A percentile compares a stretch with the other conserved stretches of the same genome.
Conservation (phyloP, 2,797 vertebrate genomes). For the Amazonetta brasiliensis region DNA sequence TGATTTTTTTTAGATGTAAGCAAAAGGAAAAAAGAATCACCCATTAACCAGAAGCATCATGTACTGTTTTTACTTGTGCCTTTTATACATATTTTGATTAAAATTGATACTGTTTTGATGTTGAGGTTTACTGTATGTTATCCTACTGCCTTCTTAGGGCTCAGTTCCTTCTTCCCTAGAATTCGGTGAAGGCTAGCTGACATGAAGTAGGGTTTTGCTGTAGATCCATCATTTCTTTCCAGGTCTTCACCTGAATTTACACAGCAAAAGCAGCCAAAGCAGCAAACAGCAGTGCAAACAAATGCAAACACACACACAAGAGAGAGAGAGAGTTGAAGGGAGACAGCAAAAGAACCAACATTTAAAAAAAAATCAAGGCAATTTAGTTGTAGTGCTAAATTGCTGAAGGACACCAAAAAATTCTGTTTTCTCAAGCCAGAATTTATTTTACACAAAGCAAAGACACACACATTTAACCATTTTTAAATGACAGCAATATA, state of each 20-base stretch:
- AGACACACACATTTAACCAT: background rate
- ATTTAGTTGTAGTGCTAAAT: background rate
- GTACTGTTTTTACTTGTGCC: conserved; percentile 62
- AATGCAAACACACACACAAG: background rate
- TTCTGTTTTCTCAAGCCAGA: background rate
- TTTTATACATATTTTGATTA: conserved; percentile 68
- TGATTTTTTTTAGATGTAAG: conserved; percentile 40
- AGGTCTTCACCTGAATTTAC: conserved; percentile 92
- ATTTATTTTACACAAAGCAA: background rate
- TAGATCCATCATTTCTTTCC: conserved; percentile 94
- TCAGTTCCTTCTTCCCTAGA: conserved; percentile 88
- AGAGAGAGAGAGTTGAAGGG: conserved; percentile 8
- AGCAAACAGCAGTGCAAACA: conserved; percentile 27
- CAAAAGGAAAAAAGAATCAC: conserved; percentile 63
- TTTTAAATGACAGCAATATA: background rate
- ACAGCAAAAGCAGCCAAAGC: conserved; percentile 53
- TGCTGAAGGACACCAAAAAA: background rate
- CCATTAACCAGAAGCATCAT: conserved; percentile 69
- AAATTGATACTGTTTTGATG: conserved; percentile 52
- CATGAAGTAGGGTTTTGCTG: conserved; percentile 95
- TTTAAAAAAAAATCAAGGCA: conserved; percentile 12
- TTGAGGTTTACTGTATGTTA: conserved; percentile 45
- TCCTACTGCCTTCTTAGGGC: conserved; percentile 78
- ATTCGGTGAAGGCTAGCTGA: conserved; percentile 92
- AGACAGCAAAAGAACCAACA: conserved; percentile 56